Evolutionary conservation across 2,113 vertebrate species (phyloP).

Genomic region (Penelope pileata): DNA sequence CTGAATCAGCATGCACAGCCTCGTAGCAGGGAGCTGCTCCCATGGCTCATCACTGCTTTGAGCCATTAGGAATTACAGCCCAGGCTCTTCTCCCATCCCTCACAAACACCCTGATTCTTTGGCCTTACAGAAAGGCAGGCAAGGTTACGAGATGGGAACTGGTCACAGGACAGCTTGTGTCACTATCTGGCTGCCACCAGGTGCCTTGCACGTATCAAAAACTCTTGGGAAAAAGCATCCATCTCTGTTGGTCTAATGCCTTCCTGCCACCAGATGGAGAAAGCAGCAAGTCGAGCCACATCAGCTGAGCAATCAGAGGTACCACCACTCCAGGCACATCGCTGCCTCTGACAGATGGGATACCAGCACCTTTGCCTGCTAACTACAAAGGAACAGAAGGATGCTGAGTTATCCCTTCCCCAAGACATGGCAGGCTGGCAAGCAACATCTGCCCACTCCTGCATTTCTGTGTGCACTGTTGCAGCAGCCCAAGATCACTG

Average conservation of each 20-base stretch:
- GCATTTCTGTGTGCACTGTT: neutral
- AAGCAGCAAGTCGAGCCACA: neutral
- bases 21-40: neutral
- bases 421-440: neutral
- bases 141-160: neutral
- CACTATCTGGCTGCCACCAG: neutral
- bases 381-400: slow-evolving; percentile 33
- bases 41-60: neutral
- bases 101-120: neutral
- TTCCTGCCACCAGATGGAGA: slow-evolving; percentile 39
- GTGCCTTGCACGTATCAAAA: neutral
- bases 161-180: neutral
- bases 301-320: neutral
- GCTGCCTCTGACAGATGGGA: neutral
- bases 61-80: neutral
- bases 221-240: neutral
- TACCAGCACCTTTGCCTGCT: slow-evolving; percentile 45
- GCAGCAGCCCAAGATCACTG: neutral
- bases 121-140: neutral
- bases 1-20: neutral
- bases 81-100: neutral
- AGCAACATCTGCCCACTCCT: neutral
- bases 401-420: neutral
- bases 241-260: neutral
- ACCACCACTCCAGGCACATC: neutral